Base-by-base conservation (phyloP, 2,113 vertebrate species). In the Hepsetus odoe region DNA sequence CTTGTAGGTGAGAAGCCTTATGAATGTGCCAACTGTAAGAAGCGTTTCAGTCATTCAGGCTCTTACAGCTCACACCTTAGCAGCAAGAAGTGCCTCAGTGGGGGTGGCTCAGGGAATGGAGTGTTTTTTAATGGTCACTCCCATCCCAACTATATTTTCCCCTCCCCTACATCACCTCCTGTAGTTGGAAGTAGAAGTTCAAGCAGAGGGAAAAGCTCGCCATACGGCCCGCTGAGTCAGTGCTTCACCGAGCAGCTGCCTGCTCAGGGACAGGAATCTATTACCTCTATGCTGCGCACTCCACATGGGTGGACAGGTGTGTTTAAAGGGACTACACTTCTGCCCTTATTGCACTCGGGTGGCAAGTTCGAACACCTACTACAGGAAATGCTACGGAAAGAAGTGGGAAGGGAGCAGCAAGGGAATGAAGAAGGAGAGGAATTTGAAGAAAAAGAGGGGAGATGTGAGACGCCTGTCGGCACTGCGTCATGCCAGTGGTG, bases 61-160 rank as follows among this genome's bases (percentile, higher is more conserved):
- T 95, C 94, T 32, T 95, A 94, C 88, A 95, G 94, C 80, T 95
- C 94, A 4, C 94, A 95, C 80, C 85, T 94, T 55, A 95, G 93
- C 90, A 95, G 93, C 83, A 94, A 92, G 82, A 95, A 95, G 88
- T 95, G 94, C 71, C 89, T 93, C 24, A 86, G 81, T 30, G 83
- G 85, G 1, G 89, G 87, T 46, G 88, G 80, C 14, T 80, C 81
- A 20, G 87, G 85, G 1, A 88, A 83, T 13, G 85, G 73, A 14
- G 67, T 82, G 3, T 82, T 85, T 28, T 83, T 86, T 69, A 91
- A 90, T 65, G 90, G 90, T 76, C 90, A 90, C 55, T 49, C 75
- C 79, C 85, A 89, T 81, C 79, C 74, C 69, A 55, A 86, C 1
- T 89, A 85, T 85, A 85, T 87, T 67, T 84, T 85, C 79, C 86